Evolutionary conservation across 2,797 vertebrate species (phyloP).

Genomic region (Micromesistius poutassou): DNA sequence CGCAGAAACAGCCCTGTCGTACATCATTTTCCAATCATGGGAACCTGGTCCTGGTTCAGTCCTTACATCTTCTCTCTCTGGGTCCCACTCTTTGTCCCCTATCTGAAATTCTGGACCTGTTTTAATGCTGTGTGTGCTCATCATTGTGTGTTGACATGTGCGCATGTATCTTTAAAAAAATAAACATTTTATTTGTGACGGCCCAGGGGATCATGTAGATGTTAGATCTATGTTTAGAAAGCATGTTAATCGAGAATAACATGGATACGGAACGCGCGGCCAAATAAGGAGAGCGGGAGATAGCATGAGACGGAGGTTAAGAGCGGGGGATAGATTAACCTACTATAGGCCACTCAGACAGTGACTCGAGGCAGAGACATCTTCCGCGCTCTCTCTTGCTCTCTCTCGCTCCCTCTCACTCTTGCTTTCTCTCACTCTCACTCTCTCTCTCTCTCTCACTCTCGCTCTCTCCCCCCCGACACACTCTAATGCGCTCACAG

Average conservation of each 20-base stretch:
- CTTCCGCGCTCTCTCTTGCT: slow-evolving; percentile 45
- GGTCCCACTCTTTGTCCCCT: not conserved
- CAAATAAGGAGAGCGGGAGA: slow-evolving; percentile 25
- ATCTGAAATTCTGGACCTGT: no score
- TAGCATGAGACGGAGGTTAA: slow-evolving; percentile 22
- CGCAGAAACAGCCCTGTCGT: not conserved
- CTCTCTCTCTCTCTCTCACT: slow-evolving; percentile 45
- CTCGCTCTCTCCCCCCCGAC: slow-evolving; percentile 30
- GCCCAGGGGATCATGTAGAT: slow-evolving; percentile 10
- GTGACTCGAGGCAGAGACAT: slow-evolving; percentile 8
- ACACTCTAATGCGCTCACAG: slow-evolving; percentile 2
- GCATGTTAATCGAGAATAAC: slow-evolving; percentile 34
- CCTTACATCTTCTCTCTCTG: not conserved
- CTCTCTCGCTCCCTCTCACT: slow-evolving; percentile 39
- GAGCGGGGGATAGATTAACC: slow-evolving; percentile 8
- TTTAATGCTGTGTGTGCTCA: no score
- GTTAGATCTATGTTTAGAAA: slow-evolving; percentile 47
- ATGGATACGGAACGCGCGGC: not conserved
- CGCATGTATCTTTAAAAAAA: slow-evolving; percentile 1
- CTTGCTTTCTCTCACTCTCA: slow-evolving; percentile 44
- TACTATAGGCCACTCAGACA: slow-evolving; percentile 1
- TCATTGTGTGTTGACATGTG: not conserved
- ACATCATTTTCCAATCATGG: not conserved
- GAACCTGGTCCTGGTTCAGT: not conserved
- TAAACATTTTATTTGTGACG: not conserved